Conservation (phyloP, 2,888 invertebrate genomes). For the Cephalotes varians region DNA sequence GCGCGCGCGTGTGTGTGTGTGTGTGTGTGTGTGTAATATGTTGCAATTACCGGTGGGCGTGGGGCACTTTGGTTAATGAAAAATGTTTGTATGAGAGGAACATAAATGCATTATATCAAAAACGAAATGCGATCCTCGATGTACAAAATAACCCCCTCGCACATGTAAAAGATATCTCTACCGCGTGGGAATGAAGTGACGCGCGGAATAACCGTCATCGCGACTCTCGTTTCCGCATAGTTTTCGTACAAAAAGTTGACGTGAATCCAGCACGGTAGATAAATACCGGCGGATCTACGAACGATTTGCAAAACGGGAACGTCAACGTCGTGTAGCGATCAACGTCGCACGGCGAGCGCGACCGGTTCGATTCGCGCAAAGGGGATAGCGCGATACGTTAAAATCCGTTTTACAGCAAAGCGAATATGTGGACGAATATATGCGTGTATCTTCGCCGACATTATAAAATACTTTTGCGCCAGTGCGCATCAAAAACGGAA, state of each 20-base stretch:
- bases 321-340: conserved; percentile 12
- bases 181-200: not conserved
- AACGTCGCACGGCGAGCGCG: not conserved
- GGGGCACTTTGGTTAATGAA: conserved; percentile 18
- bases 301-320: conserved; percentile 21
- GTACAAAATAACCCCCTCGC: not conserved
- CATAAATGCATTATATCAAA: conserved; percentile 3
- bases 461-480: conserved; percentile 50
- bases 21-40: no score
- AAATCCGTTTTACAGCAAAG: conserved; percentile 28
- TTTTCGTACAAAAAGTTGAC: conserved; percentile 4
- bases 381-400: conserved; percentile 5
- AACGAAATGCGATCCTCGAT: conserved; percentile 14
- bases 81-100: conserved; percentile 15
- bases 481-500: conserved; percentile 44
- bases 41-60: not conserved
- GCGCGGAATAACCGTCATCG: conserved; percentile 14
- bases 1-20: no score
- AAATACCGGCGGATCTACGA: conserved; percentile 7
- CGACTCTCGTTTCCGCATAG: conserved; percentile 38
- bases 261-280: conserved; percentile 21
- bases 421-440: no score
- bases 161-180: not conserved
- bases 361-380: conserved; percentile 16
- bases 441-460: conserved; percentile 23